These are phyloP conservation scores for Oreochromis mossambicus DNA, from an alignment of 2,797 vertebrate species.

Conservation along the genomic window DNA sequence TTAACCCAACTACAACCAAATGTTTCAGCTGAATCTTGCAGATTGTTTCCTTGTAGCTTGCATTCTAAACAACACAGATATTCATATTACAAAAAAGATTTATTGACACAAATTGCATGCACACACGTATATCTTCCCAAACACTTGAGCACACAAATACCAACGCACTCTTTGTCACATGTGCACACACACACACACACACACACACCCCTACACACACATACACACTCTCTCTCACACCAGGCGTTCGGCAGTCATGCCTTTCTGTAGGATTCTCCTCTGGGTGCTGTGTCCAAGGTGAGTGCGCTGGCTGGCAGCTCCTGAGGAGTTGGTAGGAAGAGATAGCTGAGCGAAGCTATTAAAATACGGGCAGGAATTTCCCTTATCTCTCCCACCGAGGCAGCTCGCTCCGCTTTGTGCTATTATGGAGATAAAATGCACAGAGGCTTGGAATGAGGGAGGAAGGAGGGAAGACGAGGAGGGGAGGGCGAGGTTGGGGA, in stretches of 20 bases:
- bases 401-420: conserved; percentile 81
- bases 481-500: conserved; percentile 44
- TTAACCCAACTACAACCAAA: neutral
- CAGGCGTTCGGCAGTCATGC: conserved; percentile 54
- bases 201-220: neutral
- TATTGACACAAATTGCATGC: neutral
- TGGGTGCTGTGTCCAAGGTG: conserved; percentile 81
- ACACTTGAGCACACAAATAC: conserved; percentile 10
- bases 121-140: conserved; percentile 2
- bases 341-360: conserved; percentile 87
- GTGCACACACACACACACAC: neutral
- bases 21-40: neutral
- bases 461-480: conserved; percentile 53
- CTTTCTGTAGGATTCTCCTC: conserved; percentile 79
- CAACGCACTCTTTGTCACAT: neutral
- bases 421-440: conserved; percentile 87
- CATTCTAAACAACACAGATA: neutral
- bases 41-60: neutral
- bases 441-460: conserved; percentile 71
- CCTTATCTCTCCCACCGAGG: conserved; percentile 75
- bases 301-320: conserved; percentile 78
- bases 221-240: neutral
- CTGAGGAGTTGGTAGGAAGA: conserved; percentile 79
- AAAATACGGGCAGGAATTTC: conserved; percentile 84
- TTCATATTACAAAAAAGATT: neutral